A percentile compares a stretch with the other conserved stretches of the same genome.
These are phyloP conservation scores for Tapirus terrestris DNA, from an alignment of 2,113 vertebrate species.

Conservation along the genomic window DNA sequence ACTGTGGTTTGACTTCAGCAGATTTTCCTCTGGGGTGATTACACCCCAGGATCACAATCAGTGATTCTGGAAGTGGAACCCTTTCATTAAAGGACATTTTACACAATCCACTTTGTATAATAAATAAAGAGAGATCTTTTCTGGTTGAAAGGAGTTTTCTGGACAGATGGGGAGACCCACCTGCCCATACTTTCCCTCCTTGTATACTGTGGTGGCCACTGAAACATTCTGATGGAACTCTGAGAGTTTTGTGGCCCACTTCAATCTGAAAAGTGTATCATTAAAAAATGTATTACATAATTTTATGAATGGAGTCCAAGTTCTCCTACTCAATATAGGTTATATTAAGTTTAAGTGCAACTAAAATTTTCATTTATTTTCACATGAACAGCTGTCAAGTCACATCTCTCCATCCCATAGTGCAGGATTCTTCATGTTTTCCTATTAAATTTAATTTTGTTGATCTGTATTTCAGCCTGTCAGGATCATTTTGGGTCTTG, in stretches of 20 bases:
- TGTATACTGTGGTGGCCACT: not conserved
- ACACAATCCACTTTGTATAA: not conserved
- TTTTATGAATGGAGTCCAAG: not conserved
- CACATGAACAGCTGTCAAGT: not conserved
- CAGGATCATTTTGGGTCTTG: not conserved
- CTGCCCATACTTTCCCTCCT: not conserved
- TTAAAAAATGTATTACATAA: not conserved
- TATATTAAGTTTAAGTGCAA: not conserved
- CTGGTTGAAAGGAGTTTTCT: not conserved
- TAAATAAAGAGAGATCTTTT: not conserved
- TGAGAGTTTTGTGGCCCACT: not conserved
- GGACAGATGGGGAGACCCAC: not conserved
- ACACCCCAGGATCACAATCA: not conserved
- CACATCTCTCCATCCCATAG: not conserved
- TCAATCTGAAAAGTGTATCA: not conserved
- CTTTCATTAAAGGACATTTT: not conserved
- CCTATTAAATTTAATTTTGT: constrained; percentile 39
- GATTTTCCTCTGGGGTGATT: not conserved
- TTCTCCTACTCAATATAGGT: not conserved
- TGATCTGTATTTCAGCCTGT: not conserved
- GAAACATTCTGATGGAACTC: not conserved
- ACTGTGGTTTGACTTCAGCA: not conserved
- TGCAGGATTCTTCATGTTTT: constrained; percentile 29
- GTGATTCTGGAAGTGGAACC: not conserved
- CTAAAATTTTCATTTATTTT: constrained; percentile 29